phyloP scores from a whole-genome alignment of 2,888 invertebrate genomes.

The Sipha maydis region DNA sequence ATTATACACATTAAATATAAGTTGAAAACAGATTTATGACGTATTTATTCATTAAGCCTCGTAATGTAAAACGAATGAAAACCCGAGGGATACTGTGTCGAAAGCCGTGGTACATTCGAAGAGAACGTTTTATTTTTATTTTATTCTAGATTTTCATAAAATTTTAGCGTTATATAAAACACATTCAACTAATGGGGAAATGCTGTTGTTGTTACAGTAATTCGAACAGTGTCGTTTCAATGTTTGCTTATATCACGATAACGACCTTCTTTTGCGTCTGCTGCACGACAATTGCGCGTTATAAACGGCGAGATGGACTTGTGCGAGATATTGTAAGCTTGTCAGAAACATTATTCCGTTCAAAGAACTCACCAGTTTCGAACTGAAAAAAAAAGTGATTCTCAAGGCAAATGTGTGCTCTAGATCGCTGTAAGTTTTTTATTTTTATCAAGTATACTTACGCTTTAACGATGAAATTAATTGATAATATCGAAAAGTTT shows the following conservation, averaged over 20 bases:
- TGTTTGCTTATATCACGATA: constrained; percentile 4
- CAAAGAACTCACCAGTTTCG: neutral
- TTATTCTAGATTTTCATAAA: neutral
- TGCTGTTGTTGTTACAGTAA: constrained; percentile 21
- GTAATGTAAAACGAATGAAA: neutral
- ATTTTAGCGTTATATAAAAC: constrained; percentile 16
- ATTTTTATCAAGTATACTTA: no score
- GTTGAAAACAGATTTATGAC: neutral
- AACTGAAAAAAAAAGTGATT: no score
- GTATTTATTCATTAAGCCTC: neutral
- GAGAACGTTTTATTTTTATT: neutral
- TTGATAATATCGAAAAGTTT: no score
- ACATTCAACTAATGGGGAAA: constrained; percentile 27
- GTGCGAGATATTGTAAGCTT: neutral
- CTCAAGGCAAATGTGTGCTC: no score
- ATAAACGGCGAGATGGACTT: neutral
- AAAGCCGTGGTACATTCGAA: neutral
- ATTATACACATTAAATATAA: no score
- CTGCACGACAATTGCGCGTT: neutral
- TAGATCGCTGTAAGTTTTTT: no score
- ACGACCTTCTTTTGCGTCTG: constrained; percentile 23
- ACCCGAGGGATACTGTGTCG: neutral
- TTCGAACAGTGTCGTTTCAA: constrained; percentile 21
- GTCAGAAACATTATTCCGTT: neutral
- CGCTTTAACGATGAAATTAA: no score